These are phyloP conservation scores for Oncorhynchus keta DNA, from an alignment of 2,113 vertebrate genomes.

Conservation along the genomic window DNA sequence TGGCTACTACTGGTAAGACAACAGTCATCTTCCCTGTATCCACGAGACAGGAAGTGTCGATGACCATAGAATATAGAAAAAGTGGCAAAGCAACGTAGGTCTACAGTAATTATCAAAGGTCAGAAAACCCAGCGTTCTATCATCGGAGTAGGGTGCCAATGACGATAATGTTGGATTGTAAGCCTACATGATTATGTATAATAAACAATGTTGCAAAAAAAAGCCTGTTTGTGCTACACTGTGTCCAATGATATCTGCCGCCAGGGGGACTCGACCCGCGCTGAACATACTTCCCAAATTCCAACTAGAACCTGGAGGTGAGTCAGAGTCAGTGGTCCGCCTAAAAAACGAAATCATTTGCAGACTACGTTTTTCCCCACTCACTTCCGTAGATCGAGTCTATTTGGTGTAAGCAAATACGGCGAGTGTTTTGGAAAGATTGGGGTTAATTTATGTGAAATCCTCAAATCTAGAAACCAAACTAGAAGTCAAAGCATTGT, in stretches of 20 bases:
- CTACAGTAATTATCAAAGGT: too few species aligned
- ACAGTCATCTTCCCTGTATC: too few species aligned
- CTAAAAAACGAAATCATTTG: not conserved
- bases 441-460: not conserved
- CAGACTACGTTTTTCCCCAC: not conserved
- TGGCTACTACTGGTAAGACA: too few species aligned
- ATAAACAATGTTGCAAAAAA: not conserved
- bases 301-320: slow-evolving; percentile 44
- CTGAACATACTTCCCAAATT: slow-evolving; percentile 9
- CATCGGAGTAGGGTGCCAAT: too few species aligned
- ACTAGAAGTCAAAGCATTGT: not conserved
- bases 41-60: too few species aligned
- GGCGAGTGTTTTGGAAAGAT: too few species aligned
- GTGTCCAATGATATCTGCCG: slow-evolving; percentile 40
- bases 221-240: not conserved
- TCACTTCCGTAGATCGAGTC: slow-evolving; percentile 50
- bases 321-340: slow-evolving; percentile 30
- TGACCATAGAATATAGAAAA: too few species aligned
- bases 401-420: not conserved
- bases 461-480: not conserved
- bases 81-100: too few species aligned
- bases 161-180: too few species aligned
- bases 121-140: too few species aligned
- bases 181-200: not conserved
- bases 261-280: slow-evolving; percentile 44